phyloP scores from a whole-genome alignment of 2,113 vertebrate genomes.

The Centropus bengalensis region DNA sequence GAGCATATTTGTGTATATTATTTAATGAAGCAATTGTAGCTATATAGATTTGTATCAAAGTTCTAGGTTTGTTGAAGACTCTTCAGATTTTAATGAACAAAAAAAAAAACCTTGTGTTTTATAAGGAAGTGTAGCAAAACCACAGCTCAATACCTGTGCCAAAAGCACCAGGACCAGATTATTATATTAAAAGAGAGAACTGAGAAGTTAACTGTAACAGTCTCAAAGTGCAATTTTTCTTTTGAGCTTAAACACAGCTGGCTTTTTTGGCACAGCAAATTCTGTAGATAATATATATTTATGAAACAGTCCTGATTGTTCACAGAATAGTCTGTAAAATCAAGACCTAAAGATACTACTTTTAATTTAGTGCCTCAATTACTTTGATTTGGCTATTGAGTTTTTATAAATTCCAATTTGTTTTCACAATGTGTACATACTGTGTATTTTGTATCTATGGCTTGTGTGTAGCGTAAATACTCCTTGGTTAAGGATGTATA shows the following conservation, averaged over 20 bases:
- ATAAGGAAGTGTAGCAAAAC: constrained; percentile 68
- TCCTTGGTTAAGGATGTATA: constrained; percentile 69
- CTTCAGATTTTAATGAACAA: constrained; percentile 78
- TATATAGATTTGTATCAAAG: constrained; percentile 82
- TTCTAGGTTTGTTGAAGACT: constrained; percentile 78
- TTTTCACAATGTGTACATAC: constrained; percentile 71
- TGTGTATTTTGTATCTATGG: constrained; percentile 69
- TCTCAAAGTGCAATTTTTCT: constrained; percentile 77
- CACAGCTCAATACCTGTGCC: constrained; percentile 72
- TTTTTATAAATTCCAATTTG: constrained; percentile 77
- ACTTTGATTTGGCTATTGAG: constrained; percentile 78
- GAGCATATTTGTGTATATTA: constrained; percentile 79
- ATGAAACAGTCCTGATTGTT: constrained; percentile 78
- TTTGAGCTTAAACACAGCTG: constrained; percentile 69
- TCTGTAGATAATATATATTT: constrained; percentile 81
- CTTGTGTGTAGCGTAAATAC: constrained; percentile 47
- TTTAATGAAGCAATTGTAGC: constrained; percentile 82
- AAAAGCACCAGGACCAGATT: constrained; percentile 74
- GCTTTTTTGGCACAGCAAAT: constrained; percentile 72
- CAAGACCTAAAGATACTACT: constrained; percentile 71
- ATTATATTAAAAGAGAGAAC: constrained; percentile 59
- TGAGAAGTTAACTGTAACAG: constrained; percentile 55
- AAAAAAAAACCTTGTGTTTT: constrained; percentile 72
- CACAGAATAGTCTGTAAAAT: constrained; percentile 73
- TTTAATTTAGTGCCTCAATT: constrained; percentile 82